Evolutionary conservation across 2,113 vertebrate species (phyloP).

Genomic region (Cyprinodon tularosa): DNA sequence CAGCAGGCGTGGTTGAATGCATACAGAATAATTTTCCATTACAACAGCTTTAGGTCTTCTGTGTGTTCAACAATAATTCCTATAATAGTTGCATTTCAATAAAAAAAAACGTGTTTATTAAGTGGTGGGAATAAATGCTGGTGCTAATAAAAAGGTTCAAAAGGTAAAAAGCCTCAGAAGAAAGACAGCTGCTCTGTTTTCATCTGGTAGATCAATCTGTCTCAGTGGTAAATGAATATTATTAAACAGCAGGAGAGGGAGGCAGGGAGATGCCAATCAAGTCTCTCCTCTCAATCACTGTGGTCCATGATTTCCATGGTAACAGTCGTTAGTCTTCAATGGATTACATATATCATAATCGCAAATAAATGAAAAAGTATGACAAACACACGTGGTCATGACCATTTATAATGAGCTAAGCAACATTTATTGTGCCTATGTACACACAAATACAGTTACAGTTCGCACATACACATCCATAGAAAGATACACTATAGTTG

Average conservation of each 20-base stretch:
- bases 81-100: conserved; percentile 3
- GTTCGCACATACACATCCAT: conserved; percentile 6
- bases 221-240: conserved; percentile 54
- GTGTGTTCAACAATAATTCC: neutral
- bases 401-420: neutral
- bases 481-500: conserved; percentile 6
- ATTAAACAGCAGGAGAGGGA: conserved; percentile 56
- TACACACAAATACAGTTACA: conserved; percentile 11
- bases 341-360: conserved; percentile 17
- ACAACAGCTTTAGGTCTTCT: too few relatives aligned
- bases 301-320: conserved; percentile 47
- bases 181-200: conserved; percentile 39
- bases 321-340: conserved; percentile 54
- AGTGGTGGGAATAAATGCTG: neutral
- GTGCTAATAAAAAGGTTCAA: neutral
- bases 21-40: too few relatives aligned
- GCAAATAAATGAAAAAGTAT: conserved; percentile 7
- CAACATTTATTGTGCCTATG: neutral
- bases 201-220: conserved; percentile 46
- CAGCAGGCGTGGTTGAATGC: too few relatives aligned
- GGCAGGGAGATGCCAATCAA: conserved; percentile 47
- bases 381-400: neutral
- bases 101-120: neutral
- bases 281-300: conserved; percentile 45
- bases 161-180: neutral